Evolutionary conservation across 2,888 invertebrate genomes (phyloP), one percentile per base, ranked within the genome.

Genomic region (Pherbina coryleti): DNA sequence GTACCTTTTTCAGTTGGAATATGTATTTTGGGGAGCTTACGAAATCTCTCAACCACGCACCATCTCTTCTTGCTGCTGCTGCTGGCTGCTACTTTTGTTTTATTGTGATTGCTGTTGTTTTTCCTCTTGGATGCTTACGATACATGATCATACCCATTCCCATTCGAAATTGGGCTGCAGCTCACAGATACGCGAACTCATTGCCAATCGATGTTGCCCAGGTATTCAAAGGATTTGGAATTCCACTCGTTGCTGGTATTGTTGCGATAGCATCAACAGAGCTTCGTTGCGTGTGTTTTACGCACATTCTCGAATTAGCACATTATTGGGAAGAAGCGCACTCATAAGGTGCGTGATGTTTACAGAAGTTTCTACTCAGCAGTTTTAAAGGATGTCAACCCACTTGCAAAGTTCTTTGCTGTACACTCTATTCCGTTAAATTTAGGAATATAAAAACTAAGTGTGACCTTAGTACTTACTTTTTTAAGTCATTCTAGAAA

Each of bases 231-330:
- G 69, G 51, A 69, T 51, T 69, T 69, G 19, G 22, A 28, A 69
- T 22, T 51, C 51, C 69, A 49, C 22, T 69, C 51, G 25, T 49
- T 49, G 69, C 14, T 51, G 25, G 22, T 49, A 25, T 69, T 49
- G 51, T 17, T 19, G n/a, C 28, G 25, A 17, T 49, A 57, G 25
- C 57, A 22, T 57, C 57, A 57, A 1, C 28, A 9, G 4, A 60
- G 22, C 9, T 28, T 44, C 28, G 64, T 25, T 67, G 34, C 67
- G 44, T 67, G 67, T 69, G 69, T 49, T 49, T 49, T 79, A 81
- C 80, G 75, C 75, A 80, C 80, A 81, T 82, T 81, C 80, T 77
- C 81, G 82, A 82, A 82, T 82, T 82, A 81, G 49, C 69, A 69
- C 69, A 34, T 69, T 69, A 53, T 69, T 37, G 67, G 37, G 19